Evolutionary conservation across 2,888 invertebrate genomes (phyloP).

Genomic region (Leptarthrus brevirostris): DNA sequence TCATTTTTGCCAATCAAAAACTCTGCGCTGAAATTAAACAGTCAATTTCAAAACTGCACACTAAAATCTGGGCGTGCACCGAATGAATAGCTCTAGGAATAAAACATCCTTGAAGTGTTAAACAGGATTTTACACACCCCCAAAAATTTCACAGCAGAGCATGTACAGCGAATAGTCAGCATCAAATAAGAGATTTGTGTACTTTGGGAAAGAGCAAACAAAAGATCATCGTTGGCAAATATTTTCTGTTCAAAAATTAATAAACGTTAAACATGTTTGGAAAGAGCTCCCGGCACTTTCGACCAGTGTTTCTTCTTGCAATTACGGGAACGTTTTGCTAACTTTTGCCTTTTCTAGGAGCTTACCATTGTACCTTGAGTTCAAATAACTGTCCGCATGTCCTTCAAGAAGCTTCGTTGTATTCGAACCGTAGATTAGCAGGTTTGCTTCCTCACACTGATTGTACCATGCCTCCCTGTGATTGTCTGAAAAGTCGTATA

Average conservation of each 20-base stretch:
- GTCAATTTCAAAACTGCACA: too few relatives aligned
- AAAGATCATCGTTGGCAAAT: conserved; percentile 28
- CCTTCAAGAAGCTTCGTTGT: conserved; percentile 57
- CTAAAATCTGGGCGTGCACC: too few relatives aligned
- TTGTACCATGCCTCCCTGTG: conserved; percentile 61
- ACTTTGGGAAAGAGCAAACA: not conserved
- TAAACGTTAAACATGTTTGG: conserved; percentile 14
- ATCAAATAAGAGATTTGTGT: conserved; percentile 20
- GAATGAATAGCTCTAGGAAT: too few relatives aligned
- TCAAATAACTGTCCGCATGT: conserved; percentile 65
- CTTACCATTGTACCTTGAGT: conserved; percentile 67
- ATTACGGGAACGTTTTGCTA: not conserved
- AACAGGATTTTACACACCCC: not conserved
- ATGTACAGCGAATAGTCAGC: not conserved
- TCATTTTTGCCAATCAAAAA: too few relatives aligned
- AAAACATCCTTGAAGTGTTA: too few relatives aligned
- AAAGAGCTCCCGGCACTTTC: not conserved
- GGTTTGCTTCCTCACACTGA: conserved; percentile 59
- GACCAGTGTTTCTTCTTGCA: not conserved
- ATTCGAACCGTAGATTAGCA: conserved; percentile 59
- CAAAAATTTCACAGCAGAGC: not conserved
- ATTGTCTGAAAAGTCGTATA: conserved; percentile 56
- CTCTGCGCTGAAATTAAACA: too few relatives aligned
- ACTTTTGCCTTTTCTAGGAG: conserved; percentile 57
- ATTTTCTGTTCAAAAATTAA: conserved; percentile 33